Conservation (phyloP, 2,113 vertebrate genomes). For the Leucoraja erinaceus region DNA sequence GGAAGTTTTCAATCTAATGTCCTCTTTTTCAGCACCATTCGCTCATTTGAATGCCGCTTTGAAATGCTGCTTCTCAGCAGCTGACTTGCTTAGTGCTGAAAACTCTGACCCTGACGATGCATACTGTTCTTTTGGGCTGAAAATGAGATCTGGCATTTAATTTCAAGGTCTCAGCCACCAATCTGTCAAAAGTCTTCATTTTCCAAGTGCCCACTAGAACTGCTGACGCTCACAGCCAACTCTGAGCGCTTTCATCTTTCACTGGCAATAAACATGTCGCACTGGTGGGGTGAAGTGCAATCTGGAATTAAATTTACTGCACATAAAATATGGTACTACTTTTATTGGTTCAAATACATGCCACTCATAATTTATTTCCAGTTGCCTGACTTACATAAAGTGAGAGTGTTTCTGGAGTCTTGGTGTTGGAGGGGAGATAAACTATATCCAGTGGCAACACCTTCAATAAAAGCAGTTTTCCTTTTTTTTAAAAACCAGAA, state of each 20-base stretch:
- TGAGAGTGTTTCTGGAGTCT: conserved; percentile 49
- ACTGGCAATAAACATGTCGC: conserved; percentile 92
- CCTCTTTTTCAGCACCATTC: not conserved
- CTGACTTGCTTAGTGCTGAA: conserved; percentile 60
- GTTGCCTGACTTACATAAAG: conserved; percentile 72
- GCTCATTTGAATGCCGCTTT: not conserved
- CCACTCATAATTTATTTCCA: conserved; percentile 96
- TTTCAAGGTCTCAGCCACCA: conserved; percentile 64
- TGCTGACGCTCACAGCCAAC: conserved; percentile 70
- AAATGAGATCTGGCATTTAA: conserved; percentile 77
- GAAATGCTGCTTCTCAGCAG: conserved; percentile 49
- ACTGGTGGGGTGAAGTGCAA: conserved; percentile 80
- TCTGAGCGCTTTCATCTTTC: conserved; percentile 74
- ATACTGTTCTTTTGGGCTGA: conserved; percentile 65
- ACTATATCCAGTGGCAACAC: conserved; percentile 2
- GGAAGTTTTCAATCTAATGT: not conserved
- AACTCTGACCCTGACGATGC: conserved; percentile 59
- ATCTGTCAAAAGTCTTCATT: conserved; percentile 71
- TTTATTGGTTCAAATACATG: conserved; percentile 98
- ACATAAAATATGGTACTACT: conserved; percentile 94
- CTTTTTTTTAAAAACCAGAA: not conserved
- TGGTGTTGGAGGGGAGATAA: not conserved
- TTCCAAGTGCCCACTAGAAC: conserved; percentile 68
- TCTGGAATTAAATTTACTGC: conserved; percentile 98
- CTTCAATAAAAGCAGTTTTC: not conserved